phyloP scores from a whole-genome alignment of 2,113 vertebrate genomes.

The Myanophis thanlyinensis region DNA sequence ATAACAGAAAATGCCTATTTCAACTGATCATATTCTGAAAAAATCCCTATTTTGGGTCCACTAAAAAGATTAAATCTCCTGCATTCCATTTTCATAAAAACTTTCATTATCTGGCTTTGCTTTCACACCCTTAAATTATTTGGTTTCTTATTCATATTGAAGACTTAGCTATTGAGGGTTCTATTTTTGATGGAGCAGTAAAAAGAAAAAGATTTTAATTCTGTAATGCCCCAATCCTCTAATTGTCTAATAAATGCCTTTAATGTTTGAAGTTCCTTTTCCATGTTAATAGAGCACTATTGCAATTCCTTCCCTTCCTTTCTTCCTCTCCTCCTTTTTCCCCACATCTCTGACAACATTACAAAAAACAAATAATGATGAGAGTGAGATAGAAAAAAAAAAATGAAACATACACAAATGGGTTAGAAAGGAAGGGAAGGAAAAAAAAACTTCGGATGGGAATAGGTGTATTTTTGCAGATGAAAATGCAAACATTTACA shows the following conservation, averaged over 20 bases:
- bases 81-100: neutral
- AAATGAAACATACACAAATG: neutral
- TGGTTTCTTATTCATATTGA: neutral
- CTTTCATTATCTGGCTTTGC: neutral
- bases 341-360: neutral
- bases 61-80: neutral
- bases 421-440: neutral
- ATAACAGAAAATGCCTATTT: neutral
- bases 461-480: neutral
- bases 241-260: too few species aligned
- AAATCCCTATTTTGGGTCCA: neutral
- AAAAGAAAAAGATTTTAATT: neutral
- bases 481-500: neutral
- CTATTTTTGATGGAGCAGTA: neutral
- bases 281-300: neutral
- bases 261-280: neutral
- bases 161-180: neutral
- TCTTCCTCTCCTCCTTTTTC: neutral
- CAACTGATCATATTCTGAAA: neutral
- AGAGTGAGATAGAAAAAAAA: neutral
- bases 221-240: neutral
- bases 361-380: neutral
- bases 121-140: neutral
- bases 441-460: neutral
- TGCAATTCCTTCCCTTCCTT: neutral